Conservation (phyloP, 2,113 vertebrate species). For the Phainopepla nitens region DNA sequence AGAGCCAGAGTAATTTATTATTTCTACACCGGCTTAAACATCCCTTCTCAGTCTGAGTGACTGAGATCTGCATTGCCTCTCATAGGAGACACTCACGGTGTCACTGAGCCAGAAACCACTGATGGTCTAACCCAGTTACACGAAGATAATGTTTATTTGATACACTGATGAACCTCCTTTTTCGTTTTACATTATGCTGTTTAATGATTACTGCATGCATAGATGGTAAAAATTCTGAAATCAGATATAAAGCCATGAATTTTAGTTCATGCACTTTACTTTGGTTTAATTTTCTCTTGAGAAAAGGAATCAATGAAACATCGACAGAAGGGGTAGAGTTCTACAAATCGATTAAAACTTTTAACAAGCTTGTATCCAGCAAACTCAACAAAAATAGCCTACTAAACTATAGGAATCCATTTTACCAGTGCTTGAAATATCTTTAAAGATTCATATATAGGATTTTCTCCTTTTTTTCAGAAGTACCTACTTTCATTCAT, state of each 20-base stretch:
- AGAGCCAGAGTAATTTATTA: not conserved
- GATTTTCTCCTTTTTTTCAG: not conserved
- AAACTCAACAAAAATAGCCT: not conserved
- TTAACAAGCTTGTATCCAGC: not conserved
- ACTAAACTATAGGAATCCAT: not conserved
- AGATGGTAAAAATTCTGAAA: not conserved
- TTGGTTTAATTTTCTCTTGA: not conserved
- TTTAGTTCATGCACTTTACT: not conserved
- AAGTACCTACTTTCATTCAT: not conserved
- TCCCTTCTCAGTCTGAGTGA: not conserved
- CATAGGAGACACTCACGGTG: not conserved
- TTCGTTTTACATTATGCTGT: not conserved
- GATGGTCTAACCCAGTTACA: not conserved
- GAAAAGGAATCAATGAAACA: not conserved
- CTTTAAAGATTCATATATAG: not conserved
- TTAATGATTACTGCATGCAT: not conserved
- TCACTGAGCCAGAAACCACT: not conserved
- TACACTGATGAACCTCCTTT: not conserved
- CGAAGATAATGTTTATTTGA: not conserved
- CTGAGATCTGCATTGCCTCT: not conserved
- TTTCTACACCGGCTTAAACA: not conserved
- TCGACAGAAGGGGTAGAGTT: not conserved
- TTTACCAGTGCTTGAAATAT: not conserved
- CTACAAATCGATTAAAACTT: not conserved
- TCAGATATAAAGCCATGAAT: not conserved